Evolutionary conservation across 2,888 invertebrate genomes (phyloP), one percentile per base, ranked within the genome.

Genomic region (Leptopterna dolabrata): DNA sequence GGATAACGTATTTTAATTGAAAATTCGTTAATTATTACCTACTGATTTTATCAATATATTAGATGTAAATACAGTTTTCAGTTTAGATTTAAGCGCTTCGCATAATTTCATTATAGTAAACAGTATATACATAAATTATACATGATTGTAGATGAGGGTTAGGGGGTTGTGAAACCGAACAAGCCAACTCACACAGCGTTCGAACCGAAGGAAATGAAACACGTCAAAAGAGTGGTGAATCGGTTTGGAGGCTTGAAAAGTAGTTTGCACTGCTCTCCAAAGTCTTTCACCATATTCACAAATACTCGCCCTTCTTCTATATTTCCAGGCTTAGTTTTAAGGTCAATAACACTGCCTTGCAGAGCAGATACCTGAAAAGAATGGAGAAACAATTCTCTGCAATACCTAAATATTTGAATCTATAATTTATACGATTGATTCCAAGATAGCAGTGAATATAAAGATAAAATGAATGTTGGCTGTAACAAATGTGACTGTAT

Each of bases 181-280:
- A 76, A 27, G 2, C 55, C 24, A 76, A 76, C 86, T 92, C 91
- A 95, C 95, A 95, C 95, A 83, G 96, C 95, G 70, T 96, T 96
- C 88, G 96, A 92, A 90, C 97, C 96, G 91, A 97, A 97, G 91
- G 97, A 96, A 90, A 97, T 96, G 63, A 95, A 93, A 91, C 97
- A 96, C 78, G 96, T 95, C 88, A 96, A 93, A 85, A 95, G 91
- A 41, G 96, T 96, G 91, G 96, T 95, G 90, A 94, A 94, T 81
- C 95, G 92, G 92, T 96, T 95, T 14, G 96, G 96, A 1, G 95
- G 94, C 90, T 93, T 94, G 92, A 95, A 96, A 9, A 96, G 93
- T 1, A 95, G 94, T 91, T 95, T 95, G 16, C 96, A 96, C 91
- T 86, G 88, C 14, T 78, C 78, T 30, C 85, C 82, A 27, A 89